phyloP scores from a whole-genome alignment of 2,113 vertebrate species.

The Kobus ellipsiprymnus region DNA sequence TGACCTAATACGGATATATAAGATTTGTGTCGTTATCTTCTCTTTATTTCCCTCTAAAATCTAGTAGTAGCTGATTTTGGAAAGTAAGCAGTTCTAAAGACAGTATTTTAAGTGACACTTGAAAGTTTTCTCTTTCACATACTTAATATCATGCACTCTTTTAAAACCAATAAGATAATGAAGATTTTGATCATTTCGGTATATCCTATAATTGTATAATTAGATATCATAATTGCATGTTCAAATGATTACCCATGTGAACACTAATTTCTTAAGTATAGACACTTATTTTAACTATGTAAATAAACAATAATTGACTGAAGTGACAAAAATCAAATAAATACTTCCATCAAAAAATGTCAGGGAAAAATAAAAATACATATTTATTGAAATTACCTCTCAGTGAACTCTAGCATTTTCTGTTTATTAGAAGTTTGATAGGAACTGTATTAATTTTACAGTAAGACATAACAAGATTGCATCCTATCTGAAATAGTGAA shows the following conservation, averaged over 20 bases:
- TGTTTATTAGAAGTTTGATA: background rate
- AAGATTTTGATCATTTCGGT: constrained; percentile 70
- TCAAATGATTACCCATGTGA: constrained; percentile 78
- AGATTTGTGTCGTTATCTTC: background rate
- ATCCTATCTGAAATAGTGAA: background rate
- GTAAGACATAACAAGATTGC: background rate
- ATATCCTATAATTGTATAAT: constrained; percentile 70
- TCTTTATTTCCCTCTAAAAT: background rate
- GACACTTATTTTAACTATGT: constrained; percentile 65
- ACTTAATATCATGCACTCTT: background rate
- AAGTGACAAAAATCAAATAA: constrained; percentile 65
- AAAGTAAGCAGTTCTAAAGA: background rate
- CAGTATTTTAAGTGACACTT: background rate
- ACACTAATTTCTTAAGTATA: constrained; percentile 73
- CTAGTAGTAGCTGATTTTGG: background rate
- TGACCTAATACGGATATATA: background rate
- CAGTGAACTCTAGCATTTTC: background rate
- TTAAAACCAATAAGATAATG: constrained; percentile 41
- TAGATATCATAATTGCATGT: constrained; percentile 73
- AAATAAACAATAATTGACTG: constrained; percentile 70
- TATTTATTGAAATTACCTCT: background rate
- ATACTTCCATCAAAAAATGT: constrained; percentile 23
- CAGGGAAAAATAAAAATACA: background rate
- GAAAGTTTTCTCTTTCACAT: background rate
- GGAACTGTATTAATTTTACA: background rate